These are phyloP conservation scores for Gallinago stenura DNA, from an alignment of 2,797 vertebrate genomes.

Conservation along the genomic window DNA sequence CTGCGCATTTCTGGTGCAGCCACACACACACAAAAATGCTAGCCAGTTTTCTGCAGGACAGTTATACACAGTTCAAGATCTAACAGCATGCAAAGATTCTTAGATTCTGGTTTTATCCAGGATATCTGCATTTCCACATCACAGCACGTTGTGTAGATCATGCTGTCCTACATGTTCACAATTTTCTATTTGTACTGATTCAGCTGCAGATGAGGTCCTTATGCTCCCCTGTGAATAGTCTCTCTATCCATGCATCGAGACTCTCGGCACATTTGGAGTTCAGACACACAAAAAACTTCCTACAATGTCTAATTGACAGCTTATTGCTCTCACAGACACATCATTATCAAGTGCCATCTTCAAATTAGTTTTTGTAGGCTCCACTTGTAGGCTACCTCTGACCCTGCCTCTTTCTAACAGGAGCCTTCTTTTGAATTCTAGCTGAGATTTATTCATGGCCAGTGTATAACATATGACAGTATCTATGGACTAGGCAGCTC, in stretches of 20 bases:
- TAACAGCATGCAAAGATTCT: background rate
- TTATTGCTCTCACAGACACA: background rate
- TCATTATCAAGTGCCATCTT: background rate
- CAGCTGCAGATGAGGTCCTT: background rate
- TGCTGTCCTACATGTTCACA: background rate
- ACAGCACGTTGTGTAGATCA: background rate
- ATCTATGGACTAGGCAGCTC: background rate
- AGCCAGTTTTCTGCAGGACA: background rate
- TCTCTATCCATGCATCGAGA: background rate
- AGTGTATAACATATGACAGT: background rate
- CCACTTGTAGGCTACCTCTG: background rate
- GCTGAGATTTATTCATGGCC: background rate
- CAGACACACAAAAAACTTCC: background rate
- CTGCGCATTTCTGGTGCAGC: background rate
- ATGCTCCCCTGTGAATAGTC: background rate
- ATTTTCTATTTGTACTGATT: background rate
- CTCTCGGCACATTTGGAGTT: background rate
- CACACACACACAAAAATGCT: background rate
- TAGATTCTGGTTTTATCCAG: background rate
- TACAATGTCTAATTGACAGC: background rate
- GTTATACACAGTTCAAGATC: background rate
- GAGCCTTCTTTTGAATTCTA: background rate
- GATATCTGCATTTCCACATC: background rate
- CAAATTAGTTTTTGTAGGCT: background rate
- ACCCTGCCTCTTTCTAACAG: background rate